These are phyloP conservation scores for Clarias platycephalus DNA, from an alignment of 2,797 vertebrate species.

Conservation along the genomic window DNA sequence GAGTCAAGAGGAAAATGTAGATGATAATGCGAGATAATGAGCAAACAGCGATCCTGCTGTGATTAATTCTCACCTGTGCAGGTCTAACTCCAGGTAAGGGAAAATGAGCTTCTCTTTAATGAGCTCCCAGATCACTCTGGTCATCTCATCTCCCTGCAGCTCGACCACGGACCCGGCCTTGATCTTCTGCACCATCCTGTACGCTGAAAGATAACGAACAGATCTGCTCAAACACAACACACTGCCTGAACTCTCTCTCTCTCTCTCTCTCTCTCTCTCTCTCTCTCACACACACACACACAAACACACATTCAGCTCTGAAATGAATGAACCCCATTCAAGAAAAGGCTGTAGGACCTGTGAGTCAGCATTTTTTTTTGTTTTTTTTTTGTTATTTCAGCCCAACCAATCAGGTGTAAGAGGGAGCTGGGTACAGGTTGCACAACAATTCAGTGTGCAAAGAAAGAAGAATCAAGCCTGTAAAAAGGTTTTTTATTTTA, in stretches of 20 bases:
- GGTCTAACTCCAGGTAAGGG: slow-evolving; percentile 90
- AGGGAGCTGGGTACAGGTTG: not conserved
- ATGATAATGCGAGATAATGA: slow-evolving; percentile 9
- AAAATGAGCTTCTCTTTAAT: slow-evolving; percentile 97
- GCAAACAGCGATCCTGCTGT: not conserved
- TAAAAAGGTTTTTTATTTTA: not conserved
- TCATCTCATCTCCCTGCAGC: slow-evolving; percentile 99
- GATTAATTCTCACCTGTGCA: slow-evolving; percentile 85
- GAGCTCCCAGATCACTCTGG: slow-evolving; percentile 95
- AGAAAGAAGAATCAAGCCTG: not conserved
- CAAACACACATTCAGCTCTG: not conserved
- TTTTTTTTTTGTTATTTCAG: not conserved
- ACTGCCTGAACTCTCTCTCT: not conserved
- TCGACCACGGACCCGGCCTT: slow-evolving; percentile 91
- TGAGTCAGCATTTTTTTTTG: slow-evolving; percentile 58
- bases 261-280: no score
- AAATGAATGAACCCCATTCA: slow-evolving; percentile 52
- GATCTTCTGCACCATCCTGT: slow-evolving; percentile 90
- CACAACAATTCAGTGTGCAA: not conserved
- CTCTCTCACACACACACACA: not conserved
- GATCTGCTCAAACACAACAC: slow-evolving; percentile 8
- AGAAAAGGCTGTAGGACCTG: slow-evolving; percentile 28
- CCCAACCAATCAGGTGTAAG: not conserved
- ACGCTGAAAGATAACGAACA: not conserved
- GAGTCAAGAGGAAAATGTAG: slow-evolving; percentile 16